Evolutionary conservation across 2,113 vertebrate genomes (phyloP).

Genomic region (Ellobius talpinus): DNA sequence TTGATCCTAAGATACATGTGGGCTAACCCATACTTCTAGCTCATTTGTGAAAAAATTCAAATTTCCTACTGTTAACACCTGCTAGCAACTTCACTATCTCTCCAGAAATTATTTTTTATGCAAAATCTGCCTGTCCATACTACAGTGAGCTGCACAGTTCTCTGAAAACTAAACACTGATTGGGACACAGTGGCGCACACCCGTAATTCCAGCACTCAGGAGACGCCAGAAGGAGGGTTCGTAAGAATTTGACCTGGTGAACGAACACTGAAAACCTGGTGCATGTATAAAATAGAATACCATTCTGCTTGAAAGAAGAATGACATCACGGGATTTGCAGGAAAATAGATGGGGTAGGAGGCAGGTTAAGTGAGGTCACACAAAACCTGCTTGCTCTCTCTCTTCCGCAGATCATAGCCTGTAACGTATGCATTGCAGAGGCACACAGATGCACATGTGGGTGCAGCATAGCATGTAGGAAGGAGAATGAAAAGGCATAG

Average conservation of each 20-base stretch:
- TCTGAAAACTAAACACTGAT: not conserved
- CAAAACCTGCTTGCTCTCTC: not conserved
- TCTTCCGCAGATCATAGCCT: not conserved
- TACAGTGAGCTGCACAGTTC: not conserved
- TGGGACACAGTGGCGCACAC: not conserved
- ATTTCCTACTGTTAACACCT: not conserved
- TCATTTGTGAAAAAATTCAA: not conserved
- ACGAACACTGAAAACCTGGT: not conserved
- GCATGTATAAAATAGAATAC: not conserved
- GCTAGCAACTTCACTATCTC: not conserved
- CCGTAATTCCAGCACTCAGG: not conserved
- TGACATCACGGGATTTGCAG: not conserved
- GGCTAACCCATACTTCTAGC: not conserved
- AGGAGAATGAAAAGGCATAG: not conserved
- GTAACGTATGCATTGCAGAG: not conserved
- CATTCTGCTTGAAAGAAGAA: not conserved
- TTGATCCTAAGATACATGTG: conserved; percentile 17
- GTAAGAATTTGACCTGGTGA: not conserved
- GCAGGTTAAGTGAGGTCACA: not conserved
- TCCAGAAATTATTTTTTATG: not conserved
- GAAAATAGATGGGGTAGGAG: not conserved
- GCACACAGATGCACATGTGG: not conserved
- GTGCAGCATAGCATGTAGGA: no score
- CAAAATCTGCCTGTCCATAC: not conserved
- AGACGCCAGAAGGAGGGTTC: not conserved